These are phyloP conservation scores for Drosophila koepferae DNA, from an alignment of 2,888 invertebrate genomes.

Conservation along the genomic window DNA sequence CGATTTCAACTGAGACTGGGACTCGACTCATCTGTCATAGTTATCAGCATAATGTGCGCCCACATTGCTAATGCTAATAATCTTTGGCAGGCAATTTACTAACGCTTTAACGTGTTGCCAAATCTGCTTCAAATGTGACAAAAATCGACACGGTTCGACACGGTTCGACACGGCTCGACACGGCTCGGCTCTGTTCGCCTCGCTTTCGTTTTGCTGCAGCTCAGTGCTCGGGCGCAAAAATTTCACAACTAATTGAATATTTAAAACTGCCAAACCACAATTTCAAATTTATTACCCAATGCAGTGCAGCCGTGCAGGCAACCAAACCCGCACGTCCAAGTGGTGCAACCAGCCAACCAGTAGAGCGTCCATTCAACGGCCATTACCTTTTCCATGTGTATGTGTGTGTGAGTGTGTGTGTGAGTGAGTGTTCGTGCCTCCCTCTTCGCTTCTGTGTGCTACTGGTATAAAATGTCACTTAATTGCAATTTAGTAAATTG, in stretches of 20 bases:
- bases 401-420: slow-evolving; percentile 19
- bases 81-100: not conserved
- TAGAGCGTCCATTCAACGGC: slow-evolving; percentile 60
- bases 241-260: slow-evolving; percentile 83
- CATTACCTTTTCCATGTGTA: slow-evolving; percentile 56
- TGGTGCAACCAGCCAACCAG: slow-evolving; percentile 13
- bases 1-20: slow-evolving; percentile 44
- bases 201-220: slow-evolving; percentile 11
- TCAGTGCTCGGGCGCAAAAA: slow-evolving; percentile 59
- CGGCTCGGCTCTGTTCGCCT: not conserved
- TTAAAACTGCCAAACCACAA: slow-evolving; percentile 83
- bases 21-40: slow-evolving; percentile 28
- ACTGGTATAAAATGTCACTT: slow-evolving; percentile 81
- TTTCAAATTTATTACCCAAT: slow-evolving; percentile 83
- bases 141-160: slow-evolving; percentile 54
- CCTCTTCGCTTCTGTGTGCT: not conserved
- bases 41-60: slow-evolving; percentile 42
- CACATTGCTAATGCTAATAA: slow-evolving; percentile 2
- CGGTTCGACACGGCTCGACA: not conserved
- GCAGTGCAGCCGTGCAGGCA: slow-evolving; percentile 36
- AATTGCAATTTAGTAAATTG: slow-evolving; percentile 84
- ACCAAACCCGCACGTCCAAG: slow-evolving; percentile 11
- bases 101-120: slow-evolving; percentile 36
- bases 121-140: slow-evolving; percentile 41
- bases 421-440: not conserved